A percentile compares a stretch with the other conserved stretches of the same genome.
Evolutionary conservation across 2,888 invertebrate genomes (phyloP).

Genomic region (Zele albiditarsus): DNA sequence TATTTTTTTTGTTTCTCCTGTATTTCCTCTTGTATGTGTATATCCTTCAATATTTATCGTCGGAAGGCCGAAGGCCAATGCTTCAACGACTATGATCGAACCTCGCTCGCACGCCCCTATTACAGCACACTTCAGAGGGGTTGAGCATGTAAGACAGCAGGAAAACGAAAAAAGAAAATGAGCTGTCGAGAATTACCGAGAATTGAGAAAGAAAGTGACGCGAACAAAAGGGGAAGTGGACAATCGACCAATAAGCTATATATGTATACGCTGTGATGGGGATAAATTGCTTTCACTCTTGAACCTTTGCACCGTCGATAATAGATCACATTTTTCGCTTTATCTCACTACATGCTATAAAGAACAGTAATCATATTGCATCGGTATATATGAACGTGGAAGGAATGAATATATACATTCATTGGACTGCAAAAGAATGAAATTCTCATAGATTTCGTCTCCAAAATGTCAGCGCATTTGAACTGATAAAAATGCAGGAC

Average conservation of each 20-base stretch:
- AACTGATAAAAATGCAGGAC: too few relatives aligned
- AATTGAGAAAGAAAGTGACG: background rate
- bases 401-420: background rate
- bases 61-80: background rate
- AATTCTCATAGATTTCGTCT: too few relatives aligned
- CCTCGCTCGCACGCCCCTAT: background rate
- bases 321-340: background rate
- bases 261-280: background rate
- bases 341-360: background rate
- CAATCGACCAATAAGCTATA: background rate
- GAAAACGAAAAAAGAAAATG: background rate
- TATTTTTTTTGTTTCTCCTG: background rate
- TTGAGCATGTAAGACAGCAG: background rate
- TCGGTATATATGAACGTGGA: background rate
- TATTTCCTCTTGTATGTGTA: background rate
- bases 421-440: too few relatives aligned
- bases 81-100: background rate
- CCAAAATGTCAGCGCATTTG: too few relatives aligned
- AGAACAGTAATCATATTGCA: background rate
- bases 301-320: background rate
- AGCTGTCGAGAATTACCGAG: background rate
- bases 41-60: background rate
- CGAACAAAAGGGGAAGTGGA: background rate
- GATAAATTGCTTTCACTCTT: conserved; percentile 12
- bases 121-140: background rate